These are phyloP conservation scores for Platyrinchus mystaceus DNA, from an alignment of 2,797 vertebrate species.

Conservation along the genomic window DNA sequence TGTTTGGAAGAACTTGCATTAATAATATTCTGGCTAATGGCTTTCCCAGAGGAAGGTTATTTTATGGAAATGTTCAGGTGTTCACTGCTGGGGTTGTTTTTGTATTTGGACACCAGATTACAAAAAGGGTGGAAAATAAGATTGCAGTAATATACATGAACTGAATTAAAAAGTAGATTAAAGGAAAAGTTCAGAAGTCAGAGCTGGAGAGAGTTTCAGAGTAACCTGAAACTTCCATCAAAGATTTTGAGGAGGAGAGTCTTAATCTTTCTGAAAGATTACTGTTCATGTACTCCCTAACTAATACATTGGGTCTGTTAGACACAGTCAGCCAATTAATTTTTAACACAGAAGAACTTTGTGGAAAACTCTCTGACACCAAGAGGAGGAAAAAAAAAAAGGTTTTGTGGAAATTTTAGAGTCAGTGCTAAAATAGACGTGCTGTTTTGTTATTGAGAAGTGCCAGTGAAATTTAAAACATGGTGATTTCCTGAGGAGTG, in stretches of 20 bases:
- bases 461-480: neutral
- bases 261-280: conserved; percentile 6
- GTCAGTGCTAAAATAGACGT: neutral
- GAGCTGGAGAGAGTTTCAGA: neutral
- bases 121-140: neutral
- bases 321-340: neutral
- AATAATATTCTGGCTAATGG: neutral
- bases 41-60: neutral
- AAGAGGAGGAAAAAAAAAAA: neutral
- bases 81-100: neutral
- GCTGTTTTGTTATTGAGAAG: neutral
- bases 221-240: neutral
- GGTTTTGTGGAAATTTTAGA: neutral
- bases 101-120: neutral
- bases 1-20: neutral
- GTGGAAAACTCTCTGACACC: neutral
- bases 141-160: neutral
- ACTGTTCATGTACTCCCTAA: neutral
- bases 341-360: neutral
- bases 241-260: neutral
- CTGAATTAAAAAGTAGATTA: neutral
- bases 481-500: neutral
- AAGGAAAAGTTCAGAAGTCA: neutral
- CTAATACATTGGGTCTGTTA: neutral
- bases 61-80: neutral